Base-by-base conservation (phyloP, 2,888 invertebrate genomes). In the Anarsia innoxiella region DNA sequence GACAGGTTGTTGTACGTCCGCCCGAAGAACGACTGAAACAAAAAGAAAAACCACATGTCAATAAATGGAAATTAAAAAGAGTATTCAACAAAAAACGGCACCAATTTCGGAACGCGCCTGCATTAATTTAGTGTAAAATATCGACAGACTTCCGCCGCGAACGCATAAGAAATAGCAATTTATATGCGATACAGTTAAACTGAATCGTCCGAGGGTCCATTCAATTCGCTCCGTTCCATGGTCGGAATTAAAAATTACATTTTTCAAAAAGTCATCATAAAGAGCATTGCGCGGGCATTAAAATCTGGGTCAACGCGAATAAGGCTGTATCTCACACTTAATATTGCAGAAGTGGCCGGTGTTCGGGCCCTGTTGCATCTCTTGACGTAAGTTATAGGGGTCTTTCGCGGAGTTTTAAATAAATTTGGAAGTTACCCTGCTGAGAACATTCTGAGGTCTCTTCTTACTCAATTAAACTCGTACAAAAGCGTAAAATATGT, bases 1-100 rank as follows among this genome's bases (percentile, higher is more conserved):
- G 91, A 89, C 51, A 94, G 86, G 75, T 95, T 95, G 88, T 95
- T 95, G 89, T 95, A 95, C 8, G 95, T 94, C 50, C 95, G 88
- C 19, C 95, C 95, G 72, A 96, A 96, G 83, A 96, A 96, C 34
- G 95, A 95, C 95, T 95, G 91, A 31, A 91, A 91, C 76, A 82
- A 83, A 66, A 73, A 71, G 66, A 66, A 70, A 62, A 48, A 51
- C 32, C 45, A 59, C 55, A n/a, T n/a, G 45, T 70, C 61, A 70
- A 70, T 64, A 61, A 61, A 61, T 49, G 54, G 46, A 62, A 61
- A 68, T 61, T 63, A 64, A 60, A 63, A 53, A 61, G 57, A 28
- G 27, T 26, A 71, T 61, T 62, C 51, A 50, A 51, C 57, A 60
- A 64, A 68, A 69, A 61, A 60, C 54, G 51, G 47, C 58, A 51